A percentile compares a stretch with the other conserved stretches of the same genome.
Conservation (phyloP, 1,140 invertebrate genomes). For the Lysiphlebus fabarum region DNA sequence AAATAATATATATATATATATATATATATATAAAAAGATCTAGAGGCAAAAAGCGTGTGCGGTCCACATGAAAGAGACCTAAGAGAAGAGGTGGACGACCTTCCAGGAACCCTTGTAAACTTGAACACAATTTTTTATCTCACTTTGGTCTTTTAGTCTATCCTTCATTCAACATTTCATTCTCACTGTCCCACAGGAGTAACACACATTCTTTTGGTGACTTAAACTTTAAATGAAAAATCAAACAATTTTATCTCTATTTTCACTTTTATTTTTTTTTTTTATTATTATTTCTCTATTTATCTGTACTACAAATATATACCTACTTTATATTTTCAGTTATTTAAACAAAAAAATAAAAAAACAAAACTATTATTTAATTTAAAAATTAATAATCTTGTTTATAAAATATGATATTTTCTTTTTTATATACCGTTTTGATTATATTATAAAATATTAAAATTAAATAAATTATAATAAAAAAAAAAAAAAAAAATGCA, state of each 20-base stretch:
- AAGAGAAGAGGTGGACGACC: slow-evolving; percentile 50
- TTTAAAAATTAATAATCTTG: too few relatives aligned
- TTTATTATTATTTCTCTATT: neutral
- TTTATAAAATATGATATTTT: too few relatives aligned
- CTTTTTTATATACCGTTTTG: too few relatives aligned
- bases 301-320: too few relatives aligned
- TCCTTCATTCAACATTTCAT: slow-evolving; percentile 25
- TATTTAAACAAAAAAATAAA: neutral
- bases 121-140: slow-evolving; percentile 41
- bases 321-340: too few relatives aligned
- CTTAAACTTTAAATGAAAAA: neutral
- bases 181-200: neutral
- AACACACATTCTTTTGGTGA: too few relatives aligned
- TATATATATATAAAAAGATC: too few relatives aligned
- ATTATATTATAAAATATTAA: too few relatives aligned
- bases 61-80: slow-evolving; percentile 51
- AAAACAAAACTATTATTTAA: slow-evolving; percentile 11
- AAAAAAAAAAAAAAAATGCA: neutral
- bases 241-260: slow-evolving; percentile 11
- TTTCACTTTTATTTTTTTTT: slow-evolving; percentile 24
- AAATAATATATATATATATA: too few relatives aligned
- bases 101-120: slow-evolving; percentile 54
- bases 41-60: slow-evolving; percentile 31
- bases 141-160: slow-evolving; percentile 21
- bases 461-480: neutral